Evolutionary conservation across 2,888 invertebrate species (phyloP), one percentile per base, ranked within the genome.

Genomic region (Drymonia ruficornis): DNA sequence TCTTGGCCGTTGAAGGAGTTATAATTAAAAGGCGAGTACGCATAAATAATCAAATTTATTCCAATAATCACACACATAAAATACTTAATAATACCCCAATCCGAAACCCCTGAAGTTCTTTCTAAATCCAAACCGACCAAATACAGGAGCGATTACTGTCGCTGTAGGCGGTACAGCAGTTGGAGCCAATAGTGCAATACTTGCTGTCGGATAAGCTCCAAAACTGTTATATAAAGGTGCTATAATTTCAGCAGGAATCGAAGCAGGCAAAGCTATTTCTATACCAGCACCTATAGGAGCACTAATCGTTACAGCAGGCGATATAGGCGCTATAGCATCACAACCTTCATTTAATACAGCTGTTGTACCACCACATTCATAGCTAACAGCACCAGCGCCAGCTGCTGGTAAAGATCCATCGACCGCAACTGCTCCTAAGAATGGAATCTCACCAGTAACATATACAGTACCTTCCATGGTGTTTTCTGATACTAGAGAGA

Each of bases 401-500:
- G 62, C 67, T 13, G 73, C 63, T 0, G 77, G 72, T 42, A 79
- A 49, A 9, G 65, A 55, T 0, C 81, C 83, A 9, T 83, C 78
- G 18, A 82, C 36, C 6, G 58, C 72, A 19, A 80, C 75, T 40
- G 76, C 69, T 9, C 79, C 72, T 49, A 83, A 49, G 66, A 79
- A 75, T 16, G 83, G 83, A 57, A 83, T 58, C 44, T 78, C 63
- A 6, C 83, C 83, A 28, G 60, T 63, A 2, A 78, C 71, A 19
- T 56, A 47, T 5, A 83, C 43, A 29, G 67, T 47, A 0, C 83
- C 83, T 49, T 75, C 71, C 13, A 81, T 78, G 4, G 63, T 73
- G 52, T 83, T 82, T 53, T 86, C 81, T 6, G 84, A 84, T 9
- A 72, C 42, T 3, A 82, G 74, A 8, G 74, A 68, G 2, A 86